A percentile compares a stretch with the other conserved stretches of the same genome.
Evolutionary conservation across 2,113 vertebrate species (phyloP).

Genomic region (Perccottus glenii): DNA sequence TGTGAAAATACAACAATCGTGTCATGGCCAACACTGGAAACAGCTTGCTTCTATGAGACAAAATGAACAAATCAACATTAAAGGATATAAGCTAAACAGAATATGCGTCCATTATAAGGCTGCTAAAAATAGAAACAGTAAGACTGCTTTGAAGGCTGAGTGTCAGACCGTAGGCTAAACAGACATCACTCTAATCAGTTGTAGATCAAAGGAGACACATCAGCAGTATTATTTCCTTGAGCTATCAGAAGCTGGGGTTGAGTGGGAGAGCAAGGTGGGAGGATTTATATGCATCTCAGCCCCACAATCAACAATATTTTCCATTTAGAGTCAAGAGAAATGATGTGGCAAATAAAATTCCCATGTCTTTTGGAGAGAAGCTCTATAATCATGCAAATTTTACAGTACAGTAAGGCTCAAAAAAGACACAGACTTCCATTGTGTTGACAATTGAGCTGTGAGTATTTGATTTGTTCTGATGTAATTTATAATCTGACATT

Average conservation of each 20-base stretch:
- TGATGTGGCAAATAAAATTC: constrained; percentile 24
- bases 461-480: background rate
- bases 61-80: constrained; percentile 11
- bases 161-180: constrained; percentile 27
- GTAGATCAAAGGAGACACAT: constrained; percentile 47
- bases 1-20: too few species aligned
- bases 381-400: constrained; percentile 20
- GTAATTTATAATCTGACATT: constrained; percentile 13
- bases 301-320: constrained; percentile 22
- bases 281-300: constrained; percentile 18
- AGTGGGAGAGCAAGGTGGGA: background rate
- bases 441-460: constrained; percentile 3
- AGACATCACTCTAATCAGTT: constrained; percentile 43
- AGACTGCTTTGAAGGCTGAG: constrained; percentile 33
- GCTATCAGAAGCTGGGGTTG: constrained; percentile 14
- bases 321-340: constrained; percentile 35
- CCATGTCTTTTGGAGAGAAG: background rate
- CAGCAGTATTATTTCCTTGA: constrained; percentile 33
- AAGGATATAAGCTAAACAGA: constrained; percentile 12
- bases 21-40: background rate
- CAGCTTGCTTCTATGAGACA: background rate
- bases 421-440: constrained; percentile 8
- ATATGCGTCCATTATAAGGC: constrained; percentile 23
- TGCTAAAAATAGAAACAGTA: constrained; percentile 33
- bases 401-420: background rate